phyloP scores from a whole-genome alignment of 2,797 vertebrate genomes.

The Todus mexicanus region DNA sequence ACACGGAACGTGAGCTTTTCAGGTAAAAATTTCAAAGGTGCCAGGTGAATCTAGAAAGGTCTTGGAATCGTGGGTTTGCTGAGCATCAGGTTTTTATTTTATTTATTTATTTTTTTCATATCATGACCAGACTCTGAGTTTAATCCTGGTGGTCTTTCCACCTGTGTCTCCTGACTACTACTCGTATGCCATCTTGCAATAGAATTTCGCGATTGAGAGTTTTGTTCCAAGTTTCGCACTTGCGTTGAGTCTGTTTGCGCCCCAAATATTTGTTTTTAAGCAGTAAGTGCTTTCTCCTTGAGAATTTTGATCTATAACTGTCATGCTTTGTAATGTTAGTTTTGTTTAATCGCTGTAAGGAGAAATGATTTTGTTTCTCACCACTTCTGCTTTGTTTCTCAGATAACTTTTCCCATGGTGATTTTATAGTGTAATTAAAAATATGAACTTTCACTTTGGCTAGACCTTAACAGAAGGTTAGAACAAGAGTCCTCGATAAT shows the following conservation, averaged over 20 bases:
- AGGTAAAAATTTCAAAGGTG: neutral
- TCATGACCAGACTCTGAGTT: neutral
- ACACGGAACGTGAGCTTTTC: too few species aligned
- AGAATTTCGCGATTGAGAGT: accelerated
- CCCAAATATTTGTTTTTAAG: neutral
- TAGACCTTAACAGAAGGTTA: neutral
- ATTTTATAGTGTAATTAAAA: accelerated
- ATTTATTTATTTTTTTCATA: neutral
- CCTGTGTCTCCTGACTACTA: neutral
- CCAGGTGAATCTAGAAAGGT: neutral
- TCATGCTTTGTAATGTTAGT: neutral
- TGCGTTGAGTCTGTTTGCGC: neutral
- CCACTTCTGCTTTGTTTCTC: neutral
- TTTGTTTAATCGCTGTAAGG: neutral
- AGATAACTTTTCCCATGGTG: neutral
- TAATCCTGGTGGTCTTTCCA: neutral
- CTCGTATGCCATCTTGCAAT: neutral
- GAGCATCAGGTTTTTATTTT: neutral
- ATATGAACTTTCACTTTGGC: neutral
- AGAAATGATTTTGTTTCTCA: neutral
- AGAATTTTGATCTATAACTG: neutral
- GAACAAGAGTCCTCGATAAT: neutral
- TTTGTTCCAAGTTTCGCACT: neutral
- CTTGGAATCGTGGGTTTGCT: neutral
- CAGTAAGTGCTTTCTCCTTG: neutral